These are phyloP conservation scores for Salvelinus alpinus DNA, from an alignment of 2,113 vertebrate species.

Conservation along the genomic window DNA sequence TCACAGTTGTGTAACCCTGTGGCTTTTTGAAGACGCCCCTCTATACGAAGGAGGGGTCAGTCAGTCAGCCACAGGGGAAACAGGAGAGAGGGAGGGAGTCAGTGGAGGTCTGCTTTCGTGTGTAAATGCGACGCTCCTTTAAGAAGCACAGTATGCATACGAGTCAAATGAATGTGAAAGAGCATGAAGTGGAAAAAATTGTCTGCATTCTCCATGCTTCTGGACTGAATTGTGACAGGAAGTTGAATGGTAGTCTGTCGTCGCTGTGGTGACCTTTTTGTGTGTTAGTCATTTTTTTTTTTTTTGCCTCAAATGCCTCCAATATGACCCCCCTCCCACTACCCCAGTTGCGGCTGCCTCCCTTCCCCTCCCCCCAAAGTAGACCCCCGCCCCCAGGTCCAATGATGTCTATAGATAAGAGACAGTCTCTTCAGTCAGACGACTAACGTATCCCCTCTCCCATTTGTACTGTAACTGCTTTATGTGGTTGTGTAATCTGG, in stretches of 20 bases:
- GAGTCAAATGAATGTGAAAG: not conserved
- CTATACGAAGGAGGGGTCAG: not conserved
- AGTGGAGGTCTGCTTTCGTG: not conserved
- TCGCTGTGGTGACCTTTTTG: not conserved
- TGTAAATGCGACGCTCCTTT: not conserved
- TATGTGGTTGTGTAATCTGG: not conserved
- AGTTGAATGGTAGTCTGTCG: not conserved
- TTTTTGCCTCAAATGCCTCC: not conserved
- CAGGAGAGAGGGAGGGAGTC: not conserved
- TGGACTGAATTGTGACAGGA: not conserved
- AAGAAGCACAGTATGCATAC: not conserved
- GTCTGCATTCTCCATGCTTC: not conserved
- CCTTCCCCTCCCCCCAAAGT: not conserved
- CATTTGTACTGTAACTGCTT: no score
- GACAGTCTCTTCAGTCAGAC: no score
- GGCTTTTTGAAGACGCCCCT: not conserved
- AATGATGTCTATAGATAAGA: not conserved
- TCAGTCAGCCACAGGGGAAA: slow-evolving; percentile 12
- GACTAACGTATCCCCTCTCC: no score
- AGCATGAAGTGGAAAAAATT: not conserved
- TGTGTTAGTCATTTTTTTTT: not conserved
- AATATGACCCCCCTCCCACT: not conserved
- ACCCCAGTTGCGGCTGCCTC: not conserved
- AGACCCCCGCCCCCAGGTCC: not conserved
- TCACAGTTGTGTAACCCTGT: not conserved